These are phyloP conservation scores for Regulus satrapa DNA, from an alignment of 2,113 vertebrate genomes.

Conservation along the genomic window DNA sequence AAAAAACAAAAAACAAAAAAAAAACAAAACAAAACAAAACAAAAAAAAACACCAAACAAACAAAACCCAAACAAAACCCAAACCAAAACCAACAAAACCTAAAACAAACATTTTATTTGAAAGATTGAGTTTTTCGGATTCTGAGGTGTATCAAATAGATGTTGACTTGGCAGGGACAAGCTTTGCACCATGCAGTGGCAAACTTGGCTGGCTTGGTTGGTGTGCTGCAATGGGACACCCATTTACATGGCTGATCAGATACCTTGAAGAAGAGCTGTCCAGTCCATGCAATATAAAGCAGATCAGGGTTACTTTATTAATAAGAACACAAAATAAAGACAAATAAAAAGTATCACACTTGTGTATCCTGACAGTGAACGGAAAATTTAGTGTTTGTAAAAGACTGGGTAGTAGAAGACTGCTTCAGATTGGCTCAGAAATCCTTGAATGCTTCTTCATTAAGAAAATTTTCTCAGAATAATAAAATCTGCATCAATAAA, in stretches of 20 bases:
- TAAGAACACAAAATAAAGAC: background rate
- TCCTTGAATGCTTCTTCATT: background rate
- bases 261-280: background rate
- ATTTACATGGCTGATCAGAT: background rate
- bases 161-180: background rate
- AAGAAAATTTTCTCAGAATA: background rate
- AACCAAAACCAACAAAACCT: background rate
- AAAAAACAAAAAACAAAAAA: background rate
- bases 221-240: background rate
- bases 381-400: background rate
- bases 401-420: background rate
- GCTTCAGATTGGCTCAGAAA: background rate
- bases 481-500: background rate
- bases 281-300: background rate
- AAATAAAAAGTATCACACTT: accelerated
- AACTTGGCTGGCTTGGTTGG: background rate
- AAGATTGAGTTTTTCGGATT: background rate
- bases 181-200: background rate
- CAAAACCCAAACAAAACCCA: background rate
- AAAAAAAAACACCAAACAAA: background rate
- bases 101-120: background rate
- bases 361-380: accelerated
- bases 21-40: background rate
- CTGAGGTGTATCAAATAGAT: background rate
- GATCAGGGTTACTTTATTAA: background rate